A percentile compares a stretch with the other conserved stretches of the same genome.
These are phyloP conservation scores for Anas platyrhynchos DNA, from an alignment of 2,113 vertebrate genomes.

Conservation along the genomic window DNA sequence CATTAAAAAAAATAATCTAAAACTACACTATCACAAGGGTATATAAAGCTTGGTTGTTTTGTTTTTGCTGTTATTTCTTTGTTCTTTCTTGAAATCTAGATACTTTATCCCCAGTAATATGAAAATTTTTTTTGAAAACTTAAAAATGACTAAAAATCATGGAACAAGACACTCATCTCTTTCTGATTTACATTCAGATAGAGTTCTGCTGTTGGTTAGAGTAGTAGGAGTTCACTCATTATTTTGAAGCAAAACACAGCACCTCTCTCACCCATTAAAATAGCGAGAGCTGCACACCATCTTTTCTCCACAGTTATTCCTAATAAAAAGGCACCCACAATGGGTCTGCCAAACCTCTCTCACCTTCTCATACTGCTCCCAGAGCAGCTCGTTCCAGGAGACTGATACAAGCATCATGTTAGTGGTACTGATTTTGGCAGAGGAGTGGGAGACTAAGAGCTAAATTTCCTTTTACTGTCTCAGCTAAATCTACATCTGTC, in stretches of 20 bases:
- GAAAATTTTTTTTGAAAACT: not conserved
- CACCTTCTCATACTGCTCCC: not conserved
- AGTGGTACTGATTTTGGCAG: not conserved
- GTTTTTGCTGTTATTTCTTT: not conserved
- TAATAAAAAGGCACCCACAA: rapidly evolving
- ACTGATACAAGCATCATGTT: not conserved
- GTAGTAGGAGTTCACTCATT: not conserved
- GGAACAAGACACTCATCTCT: not conserved
- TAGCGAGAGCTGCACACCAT: not conserved
- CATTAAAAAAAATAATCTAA: not conserved
- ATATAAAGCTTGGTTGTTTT: rapidly evolving
- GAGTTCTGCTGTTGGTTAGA: not conserved
- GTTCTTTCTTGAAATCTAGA: not conserved
- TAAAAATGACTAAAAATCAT: not conserved
- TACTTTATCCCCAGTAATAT: not conserved
- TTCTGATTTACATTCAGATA: not conserved
- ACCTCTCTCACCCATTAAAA: not conserved
- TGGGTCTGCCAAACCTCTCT: not conserved
- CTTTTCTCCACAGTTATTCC: not conserved
- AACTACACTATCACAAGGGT: not conserved
- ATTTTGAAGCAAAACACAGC: not conserved
- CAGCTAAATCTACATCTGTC: not conserved
- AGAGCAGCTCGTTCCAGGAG: not conserved
- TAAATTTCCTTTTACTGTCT: not conserved
- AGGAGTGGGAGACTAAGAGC: not conserved